Base-by-base conservation (phyloP, 2,797 vertebrate genomes). In the Fringilla coelebs region DNA sequence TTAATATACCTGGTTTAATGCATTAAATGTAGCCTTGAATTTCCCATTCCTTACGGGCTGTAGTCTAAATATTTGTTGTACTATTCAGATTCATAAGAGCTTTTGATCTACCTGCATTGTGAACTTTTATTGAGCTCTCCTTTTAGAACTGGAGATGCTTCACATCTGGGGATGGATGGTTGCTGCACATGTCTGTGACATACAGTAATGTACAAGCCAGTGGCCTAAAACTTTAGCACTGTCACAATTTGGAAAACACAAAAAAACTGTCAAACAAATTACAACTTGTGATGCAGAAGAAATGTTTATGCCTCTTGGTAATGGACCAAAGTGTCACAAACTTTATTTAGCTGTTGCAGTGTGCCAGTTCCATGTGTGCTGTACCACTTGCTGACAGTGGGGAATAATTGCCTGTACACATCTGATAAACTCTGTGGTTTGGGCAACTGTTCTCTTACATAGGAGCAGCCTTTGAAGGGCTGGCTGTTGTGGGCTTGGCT, bases 311-410 rank as follows among this genome's bases (percentile, higher is more conserved):
- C 26, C 51, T 89, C 38, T 73, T 88, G 24, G 62, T 91, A 88
- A 75, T 80, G 77, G 91, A 95, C 73, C 80, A 65, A 81, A 36
- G 43, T 85, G 78, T 94, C 93, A 89, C 57, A 52, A 83, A 72
- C 67, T 96, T 93, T 79, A 61, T 94, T 96, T 89, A 94, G 87
- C 60, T 94, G 31, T 67, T 92, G 72, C 62, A 91, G 54, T 55
- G 43, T 87, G 66, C 61, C 80, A 34, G 32, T 71, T 80, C 68
- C 60, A 58, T 57, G 83, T 55, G 85, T 54, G 62, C 41, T 74
- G 38, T 13, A 55, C 83, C 31, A 10, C 57, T 84, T 85, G 41
- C 61, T 88, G 70, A 49, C 55, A 78, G 36, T 2, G 13, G n/a
- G 57, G n/a, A 89, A 46, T 81, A 84, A 79, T 66, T 92, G 36